Evolutionary conservation across 2,888 invertebrate genomes (phyloP).

Genomic region (Spilosoma lubricipeda): DNA sequence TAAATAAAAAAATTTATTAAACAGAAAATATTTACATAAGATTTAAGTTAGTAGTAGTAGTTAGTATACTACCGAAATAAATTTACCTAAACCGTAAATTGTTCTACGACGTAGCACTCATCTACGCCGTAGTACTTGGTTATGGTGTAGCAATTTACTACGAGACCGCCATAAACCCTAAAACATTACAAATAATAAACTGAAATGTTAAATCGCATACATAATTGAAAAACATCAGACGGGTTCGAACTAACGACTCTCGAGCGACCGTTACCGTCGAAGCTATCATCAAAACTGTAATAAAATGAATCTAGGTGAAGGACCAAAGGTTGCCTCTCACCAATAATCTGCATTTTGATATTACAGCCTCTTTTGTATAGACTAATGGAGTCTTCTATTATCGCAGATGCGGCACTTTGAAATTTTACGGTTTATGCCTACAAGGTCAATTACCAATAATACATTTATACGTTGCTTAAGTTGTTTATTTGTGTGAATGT

Average conservation of each 20-base stretch:
- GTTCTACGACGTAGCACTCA: background rate
- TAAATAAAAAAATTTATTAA: no score
- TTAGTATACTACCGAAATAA: conserved; percentile 1
- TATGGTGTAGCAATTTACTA: conserved; percentile 1
- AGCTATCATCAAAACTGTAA: conserved; percentile 29
- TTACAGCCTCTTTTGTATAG: conserved; percentile 36
- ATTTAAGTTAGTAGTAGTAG: no score
- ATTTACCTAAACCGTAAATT: background rate
- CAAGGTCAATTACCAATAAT: background rate
- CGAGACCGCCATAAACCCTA: conserved; percentile 12
- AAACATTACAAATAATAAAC: conserved; percentile 21
- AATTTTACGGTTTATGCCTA: background rate
- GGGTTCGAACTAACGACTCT: conserved; percentile 42
- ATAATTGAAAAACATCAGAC: conserved; percentile 41
- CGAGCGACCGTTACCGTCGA: conserved; percentile 15
- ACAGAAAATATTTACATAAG: no score
- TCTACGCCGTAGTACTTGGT: background rate
- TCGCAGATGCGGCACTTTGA: conserved; percentile 24
- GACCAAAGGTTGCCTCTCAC: conserved; percentile 28
- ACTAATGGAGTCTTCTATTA: conserved; percentile 14
- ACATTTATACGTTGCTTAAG: background rate
- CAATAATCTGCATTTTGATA: conserved; percentile 53
- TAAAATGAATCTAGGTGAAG: conserved; percentile 44
- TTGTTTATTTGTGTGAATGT: background rate
- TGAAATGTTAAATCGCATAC: conserved; percentile 30